Percentiles rank a stretch among this genome's conserved stretches.
phyloP scores from a whole-genome alignment of 2,113 vertebrate genomes.

The Scopus umbretta region DNA sequence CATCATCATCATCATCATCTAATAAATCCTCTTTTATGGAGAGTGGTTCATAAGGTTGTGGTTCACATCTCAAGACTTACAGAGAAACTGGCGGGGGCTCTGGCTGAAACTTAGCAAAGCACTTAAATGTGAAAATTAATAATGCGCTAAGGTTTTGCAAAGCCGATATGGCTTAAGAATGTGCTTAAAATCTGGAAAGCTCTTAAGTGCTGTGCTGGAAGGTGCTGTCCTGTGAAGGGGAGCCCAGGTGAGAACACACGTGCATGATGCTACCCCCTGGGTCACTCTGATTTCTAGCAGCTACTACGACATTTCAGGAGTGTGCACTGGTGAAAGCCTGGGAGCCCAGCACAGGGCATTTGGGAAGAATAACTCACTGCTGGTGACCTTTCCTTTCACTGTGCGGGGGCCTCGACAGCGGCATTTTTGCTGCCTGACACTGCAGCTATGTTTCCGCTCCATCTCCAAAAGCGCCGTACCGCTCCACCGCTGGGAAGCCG shows the following conservation, averaged over 20 bases:
- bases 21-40: neutral
- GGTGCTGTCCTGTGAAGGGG: neutral
- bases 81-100: neutral
- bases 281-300: neutral
- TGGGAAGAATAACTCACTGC: neutral
- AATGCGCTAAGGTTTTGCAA: neutral
- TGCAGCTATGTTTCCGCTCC: neutral
- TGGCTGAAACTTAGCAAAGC: neutral
- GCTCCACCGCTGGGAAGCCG: neutral
- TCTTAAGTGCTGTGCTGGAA: neutral
- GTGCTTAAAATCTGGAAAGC: neutral
- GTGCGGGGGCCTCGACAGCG: neutral
- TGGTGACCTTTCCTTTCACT: constrained; percentile 1
- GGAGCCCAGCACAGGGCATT: neutral
- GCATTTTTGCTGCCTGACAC: neutral
- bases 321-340: neutral
- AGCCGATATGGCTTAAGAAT: neutral
- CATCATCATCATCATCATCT: neutral
- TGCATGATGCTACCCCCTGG: accelerated
- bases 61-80: neutral
- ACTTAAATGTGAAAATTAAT: neutral
- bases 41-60: neutral
- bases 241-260: neutral
- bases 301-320: neutral
- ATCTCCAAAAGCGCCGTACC: neutral